Base-by-base conservation (phyloP, 2,113 vertebrate species). In the Sebastes fasciatus region DNA sequence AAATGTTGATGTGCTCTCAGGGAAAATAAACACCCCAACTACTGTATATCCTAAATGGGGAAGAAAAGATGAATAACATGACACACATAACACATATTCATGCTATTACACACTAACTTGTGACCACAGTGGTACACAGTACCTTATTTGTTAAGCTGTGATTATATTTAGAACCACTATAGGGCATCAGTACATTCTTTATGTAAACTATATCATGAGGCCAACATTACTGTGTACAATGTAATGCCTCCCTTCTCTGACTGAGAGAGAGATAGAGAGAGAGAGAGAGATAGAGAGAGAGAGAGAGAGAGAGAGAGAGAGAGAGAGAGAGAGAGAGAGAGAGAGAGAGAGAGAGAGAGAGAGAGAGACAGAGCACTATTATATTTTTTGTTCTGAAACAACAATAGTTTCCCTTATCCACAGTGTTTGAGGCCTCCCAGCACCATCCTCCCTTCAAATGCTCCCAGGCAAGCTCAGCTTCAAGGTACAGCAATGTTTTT, bases 401-500 rank as follows among this genome's bases (percentile, higher is more conserved):
- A 92, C 92, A 94, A 93, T 90, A 82, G 90, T 85, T 89, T 77
- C 87, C 62, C 66, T 94, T 90, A 88, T 94, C 61, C 67, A 42
- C 49, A 45, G 68, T 68, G 82, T 94, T 92, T 87, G 87, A 83
- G 91, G 87, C 90, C 84, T 82, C 84, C 79, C 75, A 82, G 88
- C 88, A 91, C 88, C 80, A 72, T 85, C 89, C 74, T 86, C 65
- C 51, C 49, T 77, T 70, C 80, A 80, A 42, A 83, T 46, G 57
- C 63, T 73, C 70, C 67, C 74, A 72, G 74, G 65, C 83, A 51
- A 85, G 60, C 86, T 76, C 80, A 48, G 62, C 79, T 60, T 74
- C 73, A 77, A 78, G 55, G 26, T 73, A 58, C 80, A 66, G 60
- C 73, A 64, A 65, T 54, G 13, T 68, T 71, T 77, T 78, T 52